phyloP scores from a whole-genome alignment of 2,797 vertebrate genomes.

The Pantherophis alleghaniensis region DNA sequence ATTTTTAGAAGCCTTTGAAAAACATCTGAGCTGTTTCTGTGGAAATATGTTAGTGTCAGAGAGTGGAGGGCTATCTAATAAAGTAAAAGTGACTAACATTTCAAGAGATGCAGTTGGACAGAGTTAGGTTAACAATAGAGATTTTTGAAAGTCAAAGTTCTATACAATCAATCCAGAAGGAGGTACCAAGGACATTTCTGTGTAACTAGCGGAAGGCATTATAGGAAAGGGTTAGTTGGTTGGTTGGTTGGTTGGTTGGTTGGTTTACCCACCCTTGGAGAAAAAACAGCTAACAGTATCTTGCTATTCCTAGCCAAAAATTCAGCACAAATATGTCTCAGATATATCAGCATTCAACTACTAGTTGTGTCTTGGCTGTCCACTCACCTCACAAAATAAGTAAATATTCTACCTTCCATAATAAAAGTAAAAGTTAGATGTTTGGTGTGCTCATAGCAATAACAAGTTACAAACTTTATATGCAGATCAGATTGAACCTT shows the following conservation, averaged over 20 bases:
- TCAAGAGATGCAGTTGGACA: neutral
- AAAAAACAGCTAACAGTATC: neutral
- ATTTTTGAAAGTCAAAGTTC: neutral
- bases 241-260: neutral
- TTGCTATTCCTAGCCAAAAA: neutral
- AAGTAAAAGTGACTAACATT: neutral
- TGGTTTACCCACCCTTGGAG: neutral
- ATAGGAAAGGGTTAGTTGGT: neutral
- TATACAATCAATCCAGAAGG: neutral
- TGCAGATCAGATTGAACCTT: neutral
- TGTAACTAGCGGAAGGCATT: neutral
- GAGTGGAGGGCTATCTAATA: neutral
- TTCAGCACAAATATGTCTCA: neutral
- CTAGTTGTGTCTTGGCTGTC: neutral
- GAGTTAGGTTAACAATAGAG: neutral
- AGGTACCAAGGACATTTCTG: neutral
- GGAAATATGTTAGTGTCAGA: neutral
- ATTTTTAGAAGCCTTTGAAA: conserved; percentile 26
- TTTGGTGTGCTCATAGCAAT: neutral
- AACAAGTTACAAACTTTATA: neutral
- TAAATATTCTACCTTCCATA: neutral
- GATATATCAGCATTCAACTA: neutral
- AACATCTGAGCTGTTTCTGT: neutral
- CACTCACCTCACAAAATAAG: neutral
- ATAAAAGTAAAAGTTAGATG: neutral